Evolutionary conservation across 1,140 invertebrate genomes (phyloP), one percentile per base, ranked within the genome.

Genomic region (Himalopsyche phryganea): DNA sequence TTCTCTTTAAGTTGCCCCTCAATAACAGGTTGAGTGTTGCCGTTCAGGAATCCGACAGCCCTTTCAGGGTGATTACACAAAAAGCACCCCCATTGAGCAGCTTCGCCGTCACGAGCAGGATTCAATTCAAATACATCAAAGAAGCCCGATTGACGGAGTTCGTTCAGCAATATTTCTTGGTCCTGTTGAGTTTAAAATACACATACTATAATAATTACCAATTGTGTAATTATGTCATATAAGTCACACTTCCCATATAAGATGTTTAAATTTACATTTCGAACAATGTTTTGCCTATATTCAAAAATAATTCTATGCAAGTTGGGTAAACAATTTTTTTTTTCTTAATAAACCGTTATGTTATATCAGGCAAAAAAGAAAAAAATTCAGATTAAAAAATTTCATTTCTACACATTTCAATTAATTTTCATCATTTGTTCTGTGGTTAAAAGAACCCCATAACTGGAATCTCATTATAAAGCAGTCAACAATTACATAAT

Each of bases 1-100:
- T 96, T 96, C 78, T 97, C 94, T 77, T 96, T 96, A 13, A 97
- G 74, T 71, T 93, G 91, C 1, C 94, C 94, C 80, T 96, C 85
- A 55, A 92, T 90, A 53, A 91, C 87, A 42, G 88, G 88, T 68
- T 84, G 80, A 38, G 83, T 82, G 66, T 85, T 82, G 9, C 81
- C 86, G 66, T 88, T 82, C 13, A 94, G 74, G 70, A 94, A 91
- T 5, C 86, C 89, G 14, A 85, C 81, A 11, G 92, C 89, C 68
- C 88, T 83, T 67, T 96, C 92, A 1, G 93, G 93, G 76, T 94
- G 90, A 69, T 91, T 91, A 72, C 94, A 97, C 50, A 93, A 80
- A 72, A 94, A 94, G 74, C 91, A 95, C 17, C 87, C 86, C 91
- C 92, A 94, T 66, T 67, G 77, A 66, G 67, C 72, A 66, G 67